A percentile compares a stretch with the other conserved stretches of the same genome.
Evolutionary conservation across 2,113 vertebrate species (phyloP).

Genomic region (Cochlearius cochlearius): DNA sequence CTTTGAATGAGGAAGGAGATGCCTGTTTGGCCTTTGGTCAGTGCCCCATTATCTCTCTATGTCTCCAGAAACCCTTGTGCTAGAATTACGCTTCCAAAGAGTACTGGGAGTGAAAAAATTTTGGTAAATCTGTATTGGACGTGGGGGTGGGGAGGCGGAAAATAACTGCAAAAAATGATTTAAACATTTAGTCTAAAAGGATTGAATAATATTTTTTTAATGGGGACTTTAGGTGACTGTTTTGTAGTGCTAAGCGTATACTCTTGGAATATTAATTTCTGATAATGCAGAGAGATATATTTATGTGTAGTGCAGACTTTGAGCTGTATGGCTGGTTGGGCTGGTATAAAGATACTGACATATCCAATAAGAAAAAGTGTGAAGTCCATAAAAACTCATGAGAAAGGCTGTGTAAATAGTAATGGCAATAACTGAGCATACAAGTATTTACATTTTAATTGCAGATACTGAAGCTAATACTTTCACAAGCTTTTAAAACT

Average conservation of each 20-base stretch:
- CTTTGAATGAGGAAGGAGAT: not conserved
- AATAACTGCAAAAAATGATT: not conserved
- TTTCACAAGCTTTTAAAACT: not conserved
- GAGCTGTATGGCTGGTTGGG: not conserved
- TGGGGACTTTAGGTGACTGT: not conserved
- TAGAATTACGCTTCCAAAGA: not conserved
- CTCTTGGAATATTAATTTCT: not conserved
- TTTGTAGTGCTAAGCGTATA: not conserved
- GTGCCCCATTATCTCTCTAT: not conserved
- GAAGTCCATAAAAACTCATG: not conserved
- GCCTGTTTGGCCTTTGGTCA: not conserved
- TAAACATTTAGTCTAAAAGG: not conserved
- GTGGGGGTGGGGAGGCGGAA: not conserved
- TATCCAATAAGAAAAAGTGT: not conserved
- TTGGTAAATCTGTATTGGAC: not conserved
- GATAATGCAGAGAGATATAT: not conserved
- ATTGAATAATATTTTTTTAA: not conserved
- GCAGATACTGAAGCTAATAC: not conserved
- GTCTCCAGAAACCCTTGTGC: not conserved
- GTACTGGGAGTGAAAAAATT: not conserved
- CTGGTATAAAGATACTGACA: not conserved
- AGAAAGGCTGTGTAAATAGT: not conserved
- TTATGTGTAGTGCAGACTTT: not conserved
- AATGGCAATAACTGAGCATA: not conserved
- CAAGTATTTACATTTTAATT: not conserved